Evolutionary conservation across 2,888 invertebrate genomes (phyloP).

Genomic region (Oscheius sp.): DNA sequence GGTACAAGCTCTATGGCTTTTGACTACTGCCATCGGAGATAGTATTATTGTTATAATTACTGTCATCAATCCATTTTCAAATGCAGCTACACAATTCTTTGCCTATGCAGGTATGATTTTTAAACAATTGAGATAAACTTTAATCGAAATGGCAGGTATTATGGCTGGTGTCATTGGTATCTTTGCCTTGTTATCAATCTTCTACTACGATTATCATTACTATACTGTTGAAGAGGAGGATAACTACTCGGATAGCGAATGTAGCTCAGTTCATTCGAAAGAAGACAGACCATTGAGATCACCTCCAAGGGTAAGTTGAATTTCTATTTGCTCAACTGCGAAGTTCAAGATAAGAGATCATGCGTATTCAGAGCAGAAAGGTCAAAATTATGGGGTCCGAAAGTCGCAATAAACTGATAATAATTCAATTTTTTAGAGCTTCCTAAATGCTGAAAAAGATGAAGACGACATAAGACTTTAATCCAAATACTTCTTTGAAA

Average conservation of each 20-base stretch:
- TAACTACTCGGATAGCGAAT: not conserved
- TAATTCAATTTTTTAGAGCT: conserved; percentile 7
- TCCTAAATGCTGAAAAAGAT: conserved; percentile 1
- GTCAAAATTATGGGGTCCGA: not conserved
- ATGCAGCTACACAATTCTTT: conserved; percentile 61
- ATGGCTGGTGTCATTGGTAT: conserved; percentile 85
- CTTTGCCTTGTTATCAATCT: conserved; percentile 82
- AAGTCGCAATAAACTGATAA: not conserved
- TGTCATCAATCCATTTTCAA: conserved; percentile 54
- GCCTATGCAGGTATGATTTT: conserved; percentile 52
- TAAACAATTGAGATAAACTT: not conserved
- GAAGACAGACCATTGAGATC: conserved; percentile 8
- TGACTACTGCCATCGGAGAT: conserved; percentile 92
- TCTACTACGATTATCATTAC: conserved; percentile 76
- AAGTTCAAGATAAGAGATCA: not conserved
- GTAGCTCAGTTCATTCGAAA: not conserved
- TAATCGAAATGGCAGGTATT: conserved; percentile 74
- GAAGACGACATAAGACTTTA: conserved; percentile 16
- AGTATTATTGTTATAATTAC: conserved; percentile 86
- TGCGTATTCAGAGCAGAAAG: not conserved
- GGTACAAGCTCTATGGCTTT: conserved; percentile 87
- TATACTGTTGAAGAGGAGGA: conserved; percentile 58
- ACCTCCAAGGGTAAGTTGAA: conserved; percentile 12
- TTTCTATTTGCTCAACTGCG: conserved; percentile 1
- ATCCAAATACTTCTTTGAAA: no score